Base-by-base conservation (phyloP, 1,140 invertebrate species). In the Eubasilissa regina region DNA sequence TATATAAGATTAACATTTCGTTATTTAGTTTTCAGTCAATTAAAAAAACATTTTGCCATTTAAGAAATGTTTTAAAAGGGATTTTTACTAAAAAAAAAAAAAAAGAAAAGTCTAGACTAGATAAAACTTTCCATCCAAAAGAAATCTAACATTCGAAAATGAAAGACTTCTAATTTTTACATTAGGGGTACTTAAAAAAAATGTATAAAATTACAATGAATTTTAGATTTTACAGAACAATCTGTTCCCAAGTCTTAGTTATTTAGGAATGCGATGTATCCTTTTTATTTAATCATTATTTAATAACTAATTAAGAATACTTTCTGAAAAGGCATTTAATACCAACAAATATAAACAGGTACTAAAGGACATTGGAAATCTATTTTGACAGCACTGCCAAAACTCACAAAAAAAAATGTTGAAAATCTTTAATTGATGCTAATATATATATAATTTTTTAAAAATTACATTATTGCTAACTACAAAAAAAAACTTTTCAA, bases 151-250 rank as follows among this genome's bases (percentile, higher is more conserved):
- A 35, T 35, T 35, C 6, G 25, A 6, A 35, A 35, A 35, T 13
- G 60, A 64, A 64, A n/a, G 60, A 35, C 8, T 64, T 64, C 6
- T 3, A 58, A 64, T 25, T 64, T 62, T 64, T 25, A 64, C 35
- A 25, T 64, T 64, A 64, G 60, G 60, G 60, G 35, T 64, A 64
- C 25, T 64, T 64, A 64, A 64, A 68, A 68, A 68, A 68, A 68
- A 19, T 43, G 64, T 68, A 68, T 17, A 68, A 68, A 68, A 68
- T 44, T 68, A 68, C 64, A n/a, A 64, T 25, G 60, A 64, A 8
- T 68, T 15, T 64, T 64, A 64, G 10, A n/a, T 68, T 68, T 68
- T 45, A 68, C 21, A 12, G 64, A 68, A 68, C 64, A 17, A 17
- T 47, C 7, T 15, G 44, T 68, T 68, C 64, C 64, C 64, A 68